These are phyloP conservation scores for Serinus canaria DNA, from an alignment of 2,113 vertebrate species.

Conservation along the genomic window DNA sequence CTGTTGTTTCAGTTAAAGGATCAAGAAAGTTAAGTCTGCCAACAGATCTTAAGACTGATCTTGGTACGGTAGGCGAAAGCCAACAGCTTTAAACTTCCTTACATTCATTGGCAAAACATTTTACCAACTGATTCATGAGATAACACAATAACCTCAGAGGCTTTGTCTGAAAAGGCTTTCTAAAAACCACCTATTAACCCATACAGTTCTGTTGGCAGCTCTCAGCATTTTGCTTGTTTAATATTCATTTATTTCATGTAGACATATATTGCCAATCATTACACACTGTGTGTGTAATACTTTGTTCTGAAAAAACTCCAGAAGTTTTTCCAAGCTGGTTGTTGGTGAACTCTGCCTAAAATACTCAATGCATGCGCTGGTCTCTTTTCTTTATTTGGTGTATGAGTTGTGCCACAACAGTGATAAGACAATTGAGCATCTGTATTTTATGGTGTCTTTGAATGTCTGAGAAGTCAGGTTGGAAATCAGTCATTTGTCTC, in stretches of 20 bases:
- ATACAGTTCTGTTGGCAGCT: slow-evolving; percentile 83
- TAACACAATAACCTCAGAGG: slow-evolving; percentile 63
- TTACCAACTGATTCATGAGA: slow-evolving; percentile 69
- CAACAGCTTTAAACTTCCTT: slow-evolving; percentile 83
- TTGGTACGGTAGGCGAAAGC: slow-evolving; percentile 98
- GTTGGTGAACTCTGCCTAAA: background rate
- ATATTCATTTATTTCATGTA: slow-evolving; percentile 63
- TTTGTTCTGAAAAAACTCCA: slow-evolving; percentile 47
- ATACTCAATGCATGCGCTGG: background rate
- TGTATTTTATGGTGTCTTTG: background rate
- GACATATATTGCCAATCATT: slow-evolving; percentile 59
- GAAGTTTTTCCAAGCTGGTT: slow-evolving; percentile 21
- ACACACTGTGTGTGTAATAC: slow-evolving; percentile 54
- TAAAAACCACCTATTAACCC: slow-evolving; percentile 72
- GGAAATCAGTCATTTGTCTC: background rate
- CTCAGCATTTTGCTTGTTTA: slow-evolving; percentile 71
- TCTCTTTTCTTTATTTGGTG: slow-evolving; percentile 1
- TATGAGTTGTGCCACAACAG: background rate
- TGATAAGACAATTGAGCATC: background rate
- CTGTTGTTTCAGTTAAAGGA: slow-evolving; percentile 99
- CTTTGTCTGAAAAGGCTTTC: slow-evolving; percentile 68
- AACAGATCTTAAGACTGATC: slow-evolving; percentile 99
- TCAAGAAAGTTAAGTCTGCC: slow-evolving; percentile 99
- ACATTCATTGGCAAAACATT: slow-evolving; percentile 75
- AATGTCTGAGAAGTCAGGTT: background rate